phyloP scores from a whole-genome alignment of 2,888 invertebrate species.

The Neocrepidodera transversa region DNA sequence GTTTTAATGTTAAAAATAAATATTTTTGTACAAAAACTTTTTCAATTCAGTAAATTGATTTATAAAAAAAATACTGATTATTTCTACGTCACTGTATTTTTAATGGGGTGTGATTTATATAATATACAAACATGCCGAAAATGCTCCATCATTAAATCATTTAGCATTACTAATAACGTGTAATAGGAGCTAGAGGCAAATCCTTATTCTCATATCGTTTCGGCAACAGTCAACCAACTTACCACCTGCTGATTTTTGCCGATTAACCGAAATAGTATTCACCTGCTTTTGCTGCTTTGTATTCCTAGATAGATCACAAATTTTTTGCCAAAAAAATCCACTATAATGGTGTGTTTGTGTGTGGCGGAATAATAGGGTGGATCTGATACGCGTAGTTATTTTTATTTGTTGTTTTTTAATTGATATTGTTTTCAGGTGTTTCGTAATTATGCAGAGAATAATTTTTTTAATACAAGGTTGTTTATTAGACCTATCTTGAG shows the following conservation, averaged over 20 bases:
- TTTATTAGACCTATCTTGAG: too few relatives aligned
- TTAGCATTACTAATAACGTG: constrained; percentile 37
- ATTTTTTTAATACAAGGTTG: not conserved
- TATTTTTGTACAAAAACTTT: too few relatives aligned
- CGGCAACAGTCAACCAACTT: constrained; percentile 5
- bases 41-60: too few relatives aligned
- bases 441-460: not conserved
- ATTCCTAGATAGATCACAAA: constrained; percentile 34
- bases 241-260: constrained; percentile 34
- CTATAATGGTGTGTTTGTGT: constrained; percentile 27
- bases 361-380: constrained; percentile 19
- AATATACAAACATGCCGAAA: constrained; percentile 28
- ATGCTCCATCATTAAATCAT: constrained; percentile 34
- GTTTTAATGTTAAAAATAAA: too few relatives aligned
- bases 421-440: constrained; percentile 28
- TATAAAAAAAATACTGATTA: too few relatives aligned
- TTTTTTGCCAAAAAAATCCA: constrained; percentile 21
- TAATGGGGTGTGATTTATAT: constrained; percentile 34
- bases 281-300: constrained; percentile 34
- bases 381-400: constrained; percentile 19
- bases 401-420: constrained; percentile 25
- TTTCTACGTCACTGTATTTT: not conserved
- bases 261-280: constrained; percentile 28
- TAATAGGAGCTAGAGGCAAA: constrained; percentile 32
- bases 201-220: constrained; percentile 5